Base-by-base conservation (phyloP, 2,797 vertebrate species). In the Parotocinclus haroldoi region DNA sequence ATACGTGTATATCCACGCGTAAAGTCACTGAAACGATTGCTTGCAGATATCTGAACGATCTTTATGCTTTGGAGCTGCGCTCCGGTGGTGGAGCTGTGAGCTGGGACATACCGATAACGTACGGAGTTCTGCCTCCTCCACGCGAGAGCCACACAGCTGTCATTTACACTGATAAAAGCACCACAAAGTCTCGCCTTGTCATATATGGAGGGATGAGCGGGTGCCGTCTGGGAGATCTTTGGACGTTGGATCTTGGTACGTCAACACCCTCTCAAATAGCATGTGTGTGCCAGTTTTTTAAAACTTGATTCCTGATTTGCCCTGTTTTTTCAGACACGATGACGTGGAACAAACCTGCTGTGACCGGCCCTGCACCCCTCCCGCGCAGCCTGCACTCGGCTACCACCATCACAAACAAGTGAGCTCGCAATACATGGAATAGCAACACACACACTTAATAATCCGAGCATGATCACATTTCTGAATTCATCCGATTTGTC, bases 151-250 rank as follows among this genome's bases (percentile, higher is more conserved):
- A 98, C 85, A 97, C 95, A 0, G 95, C 95, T 17, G 95, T 98
- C 73, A 93, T 98, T 10, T 96, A 96, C 86, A 93, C 93, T 10
- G 93, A 96, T 73, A 94, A 92, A 70, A 89, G 88, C 0, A 91
- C 84, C 72, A 93, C 92, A 77, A 94, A 94, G 76, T 94, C 95
- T 59, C 92, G 92, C 19, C 83, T 96, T 56, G 91, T 96, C 64
- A 95, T 98, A 75, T 98, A 98, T 1, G 95, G 95, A 1, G 95
- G 95, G 7, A 96, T 98, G 95, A 98, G 95, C 38, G 95, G 95
- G 61, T 98, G 95, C 65, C 90, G 95, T 16, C 92, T 98, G 3
- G 95, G 95, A 36, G 95, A 97, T 80, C 88, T 97, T 17, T 96
- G 95, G 95, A 96, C 93, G 6, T 88, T 97, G 55, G 95, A 97